Conservation (phyloP, 2,113 vertebrate genomes). For the Rhea pennata region DNA sequence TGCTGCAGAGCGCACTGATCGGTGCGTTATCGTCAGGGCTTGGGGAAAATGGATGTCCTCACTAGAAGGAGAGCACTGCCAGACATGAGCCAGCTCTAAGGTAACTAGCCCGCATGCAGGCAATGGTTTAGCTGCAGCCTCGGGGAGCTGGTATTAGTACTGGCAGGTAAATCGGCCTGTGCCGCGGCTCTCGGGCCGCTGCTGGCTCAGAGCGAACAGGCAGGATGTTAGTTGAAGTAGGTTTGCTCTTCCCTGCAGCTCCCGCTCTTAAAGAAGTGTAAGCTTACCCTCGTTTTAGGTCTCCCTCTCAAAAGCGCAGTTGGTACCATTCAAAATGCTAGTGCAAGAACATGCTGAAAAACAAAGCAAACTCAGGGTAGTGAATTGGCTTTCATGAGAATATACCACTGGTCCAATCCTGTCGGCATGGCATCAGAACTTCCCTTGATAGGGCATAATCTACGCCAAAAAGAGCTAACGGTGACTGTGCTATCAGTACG, state of each 20-base stretch:
- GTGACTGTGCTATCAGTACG: neutral
- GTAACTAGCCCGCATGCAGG: accelerated
- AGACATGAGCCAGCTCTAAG: neutral
- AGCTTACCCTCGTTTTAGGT: accelerated
- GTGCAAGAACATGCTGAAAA: neutral
- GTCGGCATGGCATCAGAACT: neutral
- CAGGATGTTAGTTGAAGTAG: neutral
- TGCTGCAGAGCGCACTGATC: neutral
- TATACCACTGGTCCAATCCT: neutral
- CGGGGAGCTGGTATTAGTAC: neutral
- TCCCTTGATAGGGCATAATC: neutral
- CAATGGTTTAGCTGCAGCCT: accelerated
- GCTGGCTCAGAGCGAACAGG: neutral
- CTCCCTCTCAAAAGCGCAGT: neutral
- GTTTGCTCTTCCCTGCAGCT: neutral
- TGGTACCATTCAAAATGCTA: neutral
- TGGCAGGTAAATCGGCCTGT: accelerated
- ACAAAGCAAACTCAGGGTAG: neutral
- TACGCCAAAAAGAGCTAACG: neutral
- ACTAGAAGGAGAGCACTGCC: neutral
- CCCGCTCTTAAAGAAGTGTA: neutral
- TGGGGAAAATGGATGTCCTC: neutral
- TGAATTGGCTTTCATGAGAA: neutral
- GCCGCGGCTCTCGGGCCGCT: neutral
- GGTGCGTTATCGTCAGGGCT: accelerated